These are phyloP conservation scores for Stenolophus ochropezus DNA, from an alignment of 2,888 invertebrate species.

Conservation along the genomic window DNA sequence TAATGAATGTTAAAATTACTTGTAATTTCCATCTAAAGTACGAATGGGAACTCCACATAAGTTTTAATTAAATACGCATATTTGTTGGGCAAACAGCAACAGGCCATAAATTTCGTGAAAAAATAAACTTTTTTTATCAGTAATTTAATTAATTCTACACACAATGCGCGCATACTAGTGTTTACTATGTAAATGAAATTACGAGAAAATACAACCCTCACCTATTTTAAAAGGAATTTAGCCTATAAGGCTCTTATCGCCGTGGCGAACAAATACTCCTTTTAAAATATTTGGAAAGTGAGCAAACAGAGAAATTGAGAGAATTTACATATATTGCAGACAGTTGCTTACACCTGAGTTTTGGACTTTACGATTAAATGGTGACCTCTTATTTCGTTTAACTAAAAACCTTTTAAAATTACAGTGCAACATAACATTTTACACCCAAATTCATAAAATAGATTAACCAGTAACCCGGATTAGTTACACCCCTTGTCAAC, in stretches of 20 bases:
- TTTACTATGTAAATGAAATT: slow-evolving; percentile 52
- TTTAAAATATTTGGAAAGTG: slow-evolving; percentile 6
- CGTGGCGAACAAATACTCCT: not conserved
- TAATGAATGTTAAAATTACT: not conserved
- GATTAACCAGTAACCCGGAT: no score
- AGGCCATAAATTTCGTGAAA: not conserved
- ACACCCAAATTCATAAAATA: no score
- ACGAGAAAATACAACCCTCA: slow-evolving; percentile 18
- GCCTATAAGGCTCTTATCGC: not conserved
- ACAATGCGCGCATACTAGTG: slow-evolving; percentile 16
- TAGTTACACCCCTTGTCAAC: no score
- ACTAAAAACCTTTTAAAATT: no score
- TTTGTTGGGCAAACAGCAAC: slow-evolving; percentile 38
- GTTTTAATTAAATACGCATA: slow-evolving; percentile 45
- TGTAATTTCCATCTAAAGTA: slow-evolving; percentile 22
- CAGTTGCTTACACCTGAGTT: not conserved
- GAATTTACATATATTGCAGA: not conserved
- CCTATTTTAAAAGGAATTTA: slow-evolving; percentile 29
- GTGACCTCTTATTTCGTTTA: no score
- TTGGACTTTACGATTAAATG: no score
- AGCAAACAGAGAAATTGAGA: not conserved
- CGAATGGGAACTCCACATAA: slow-evolving; percentile 4
- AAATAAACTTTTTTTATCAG: slow-evolving; percentile 54
- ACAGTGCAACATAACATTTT: no score
- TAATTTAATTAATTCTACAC: slow-evolving; percentile 45